Evolutionary conservation across 1,140 invertebrate species (phyloP).

Genomic region (Eriosoma lanigerum): DNA sequence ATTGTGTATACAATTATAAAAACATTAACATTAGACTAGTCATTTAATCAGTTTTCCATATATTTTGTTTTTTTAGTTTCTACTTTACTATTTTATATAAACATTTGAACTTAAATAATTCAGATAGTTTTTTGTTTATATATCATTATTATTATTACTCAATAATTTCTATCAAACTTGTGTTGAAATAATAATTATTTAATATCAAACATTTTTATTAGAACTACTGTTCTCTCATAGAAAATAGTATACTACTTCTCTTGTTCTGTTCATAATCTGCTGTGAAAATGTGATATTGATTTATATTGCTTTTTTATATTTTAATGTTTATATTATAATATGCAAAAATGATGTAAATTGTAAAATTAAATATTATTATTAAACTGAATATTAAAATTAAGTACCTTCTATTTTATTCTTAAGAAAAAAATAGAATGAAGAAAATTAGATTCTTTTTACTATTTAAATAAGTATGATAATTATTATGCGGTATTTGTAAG

Average conservation of each 20-base stretch:
- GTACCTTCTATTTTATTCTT: no score
- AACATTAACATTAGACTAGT: constrained; percentile 20
- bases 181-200: neutral
- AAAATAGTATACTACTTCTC: constrained; percentile 2
- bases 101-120: neutral
- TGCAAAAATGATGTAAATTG: constrained; percentile 12
- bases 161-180: neutral
- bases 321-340: constrained; percentile 11
- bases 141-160: neutral
- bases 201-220: constrained; percentile 4
- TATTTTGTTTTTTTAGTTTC: neutral
- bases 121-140: neutral
- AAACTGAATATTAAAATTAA: no score
- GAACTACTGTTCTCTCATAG: no score
- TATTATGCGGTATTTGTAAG: constrained; percentile 10
- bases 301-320: constrained; percentile 35
- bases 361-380: constrained; percentile 18
- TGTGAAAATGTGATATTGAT: constrained; percentile 45
- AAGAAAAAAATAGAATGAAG: neutral
- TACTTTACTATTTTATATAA: neutral
- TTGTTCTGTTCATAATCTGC: constrained; percentile 21
- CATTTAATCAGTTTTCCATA: constrained; percentile 13
- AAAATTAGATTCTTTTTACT: constrained; percentile 3
- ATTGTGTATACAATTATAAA: no score
- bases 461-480: neutral